These are phyloP conservation scores for Aromia moschata DNA, from an alignment of 2,888 invertebrate genomes.

Conservation along the genomic window DNA sequence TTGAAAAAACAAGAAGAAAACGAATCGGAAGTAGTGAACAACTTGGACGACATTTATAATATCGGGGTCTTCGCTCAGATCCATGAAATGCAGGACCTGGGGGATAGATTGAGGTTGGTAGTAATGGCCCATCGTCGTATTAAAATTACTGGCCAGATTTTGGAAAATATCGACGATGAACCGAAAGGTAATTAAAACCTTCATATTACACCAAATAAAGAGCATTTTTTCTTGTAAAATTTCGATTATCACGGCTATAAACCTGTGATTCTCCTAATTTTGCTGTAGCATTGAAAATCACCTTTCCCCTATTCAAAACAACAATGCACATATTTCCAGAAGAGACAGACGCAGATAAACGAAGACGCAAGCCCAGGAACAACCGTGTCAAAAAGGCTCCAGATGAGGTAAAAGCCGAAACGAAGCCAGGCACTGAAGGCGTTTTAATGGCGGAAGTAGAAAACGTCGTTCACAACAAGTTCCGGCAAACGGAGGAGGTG, in stretches of 20 bases:
- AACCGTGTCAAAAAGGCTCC: conserved; percentile 55
- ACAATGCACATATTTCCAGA: conserved; percentile 84
- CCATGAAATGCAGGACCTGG: conserved; percentile 95
- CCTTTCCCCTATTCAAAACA: conserved; percentile 84
- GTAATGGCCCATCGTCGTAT: conserved; percentile 95
- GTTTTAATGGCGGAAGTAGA: conserved; percentile 94
- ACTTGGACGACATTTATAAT: conserved; percentile 84
- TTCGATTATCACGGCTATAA: no score
- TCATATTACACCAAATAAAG: no score
- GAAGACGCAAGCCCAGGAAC: conserved; percentile 64
- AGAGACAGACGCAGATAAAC: conserved; percentile 71
- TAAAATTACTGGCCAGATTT: conserved; percentile 79
- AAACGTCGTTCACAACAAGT: conserved; percentile 89
- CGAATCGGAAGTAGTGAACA: conserved; percentile 85
- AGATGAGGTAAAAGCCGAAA: conserved; percentile 45
- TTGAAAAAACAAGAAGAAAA: conserved; percentile 91
- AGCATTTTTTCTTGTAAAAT: no score
- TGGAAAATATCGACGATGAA: conserved; percentile 76
- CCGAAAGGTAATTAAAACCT: conserved; percentile 54
- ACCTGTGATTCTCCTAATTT: conserved; percentile 13
- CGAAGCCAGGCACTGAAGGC: conserved; percentile 58
- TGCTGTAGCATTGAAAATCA: conserved; percentile 76
- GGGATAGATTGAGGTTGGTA: conserved; percentile 87
- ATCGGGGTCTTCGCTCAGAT: conserved; percentile 98
- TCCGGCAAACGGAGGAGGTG: conserved; percentile 91